Evolutionary conservation across 2,797 vertebrate species (phyloP).

Genomic region (Kryptopterus vitreolus): DNA sequence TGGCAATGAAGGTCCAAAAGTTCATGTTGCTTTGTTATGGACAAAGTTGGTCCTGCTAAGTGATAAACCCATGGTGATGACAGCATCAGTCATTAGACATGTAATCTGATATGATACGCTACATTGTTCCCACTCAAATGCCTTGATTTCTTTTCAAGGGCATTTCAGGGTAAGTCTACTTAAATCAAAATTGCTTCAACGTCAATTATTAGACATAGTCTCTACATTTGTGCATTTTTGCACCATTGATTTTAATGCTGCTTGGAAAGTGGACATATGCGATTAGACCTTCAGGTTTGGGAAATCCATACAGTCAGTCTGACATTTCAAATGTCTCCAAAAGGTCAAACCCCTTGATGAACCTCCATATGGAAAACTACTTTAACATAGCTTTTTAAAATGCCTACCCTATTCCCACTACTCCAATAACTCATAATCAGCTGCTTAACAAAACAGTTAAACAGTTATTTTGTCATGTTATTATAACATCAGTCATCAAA

Average conservation of each 20-base stretch:
- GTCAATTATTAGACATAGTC: background rate
- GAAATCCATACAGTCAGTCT: slow-evolving; percentile 40
- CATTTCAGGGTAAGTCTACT: slow-evolving; percentile 18
- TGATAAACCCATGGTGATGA: slow-evolving; percentile 44
- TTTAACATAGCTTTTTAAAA: slow-evolving; percentile 41
- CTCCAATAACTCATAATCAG: slow-evolving; percentile 43
- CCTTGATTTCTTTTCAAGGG: slow-evolving; percentile 48
- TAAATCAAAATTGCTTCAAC: slow-evolving; percentile 27
- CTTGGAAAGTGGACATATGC: background rate
- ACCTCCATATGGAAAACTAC: slow-evolving; percentile 50
- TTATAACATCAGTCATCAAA: background rate
- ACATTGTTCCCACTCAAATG: slow-evolving; percentile 36
- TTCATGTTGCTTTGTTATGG: slow-evolving; percentile 33
- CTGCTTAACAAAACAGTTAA: slow-evolving; percentile 39
- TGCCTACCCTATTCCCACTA: slow-evolving; percentile 19
- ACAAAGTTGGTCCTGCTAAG: slow-evolving; percentile 23
- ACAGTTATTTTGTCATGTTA: slow-evolving; percentile 3
- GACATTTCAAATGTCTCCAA: slow-evolving; percentile 38
- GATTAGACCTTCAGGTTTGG: slow-evolving; percentile 24
- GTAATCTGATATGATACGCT: slow-evolving; percentile 49
- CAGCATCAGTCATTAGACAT: slow-evolving; percentile 45
- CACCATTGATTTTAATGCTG: background rate
- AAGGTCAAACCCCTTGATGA: slow-evolving; percentile 41
- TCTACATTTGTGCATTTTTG: background rate
- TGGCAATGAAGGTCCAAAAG: background rate